Conservation (phyloP, 92 coral and sea anemone species). For the Heteractis magnifica region DNA sequence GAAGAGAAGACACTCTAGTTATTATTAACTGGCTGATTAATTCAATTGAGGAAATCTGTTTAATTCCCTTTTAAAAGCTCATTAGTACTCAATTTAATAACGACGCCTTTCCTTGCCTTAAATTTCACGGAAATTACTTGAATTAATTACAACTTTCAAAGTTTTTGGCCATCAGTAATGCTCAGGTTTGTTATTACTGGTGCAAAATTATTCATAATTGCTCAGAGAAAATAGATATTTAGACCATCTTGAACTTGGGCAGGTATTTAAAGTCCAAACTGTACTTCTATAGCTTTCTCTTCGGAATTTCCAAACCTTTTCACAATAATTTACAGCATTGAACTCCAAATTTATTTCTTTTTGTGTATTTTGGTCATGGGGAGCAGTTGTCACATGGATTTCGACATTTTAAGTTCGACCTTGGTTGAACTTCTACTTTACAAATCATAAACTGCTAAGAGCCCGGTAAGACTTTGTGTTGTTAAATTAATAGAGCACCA, state of each 20-base stretch:
- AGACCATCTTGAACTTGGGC: background rate
- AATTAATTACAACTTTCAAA: background rate
- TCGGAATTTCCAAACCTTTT: background rate
- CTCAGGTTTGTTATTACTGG: background rate
- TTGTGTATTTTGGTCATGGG: background rate
- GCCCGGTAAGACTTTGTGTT: no score
- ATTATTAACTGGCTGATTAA: background rate
- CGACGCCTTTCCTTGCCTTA: background rate
- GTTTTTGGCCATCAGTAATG: background rate
- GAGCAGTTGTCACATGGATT: background rate
- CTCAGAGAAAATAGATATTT: background rate
- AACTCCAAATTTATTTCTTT: no score
- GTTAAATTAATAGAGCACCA: no score
- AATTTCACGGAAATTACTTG: background rate
- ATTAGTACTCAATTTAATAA: background rate
- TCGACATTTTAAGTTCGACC: background rate
- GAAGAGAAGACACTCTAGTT: background rate
- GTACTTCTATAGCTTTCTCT: background rate
- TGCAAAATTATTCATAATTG: background rate
- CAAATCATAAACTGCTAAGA: background rate
- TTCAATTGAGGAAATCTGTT: background rate
- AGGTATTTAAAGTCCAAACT: background rate
- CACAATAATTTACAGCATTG: no score
- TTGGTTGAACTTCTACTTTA: background rate
- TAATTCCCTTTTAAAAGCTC: background rate